These are phyloP conservation scores for Taurulus bubalis DNA, from an alignment of 2,113 vertebrate genomes.

Conservation along the genomic window DNA sequence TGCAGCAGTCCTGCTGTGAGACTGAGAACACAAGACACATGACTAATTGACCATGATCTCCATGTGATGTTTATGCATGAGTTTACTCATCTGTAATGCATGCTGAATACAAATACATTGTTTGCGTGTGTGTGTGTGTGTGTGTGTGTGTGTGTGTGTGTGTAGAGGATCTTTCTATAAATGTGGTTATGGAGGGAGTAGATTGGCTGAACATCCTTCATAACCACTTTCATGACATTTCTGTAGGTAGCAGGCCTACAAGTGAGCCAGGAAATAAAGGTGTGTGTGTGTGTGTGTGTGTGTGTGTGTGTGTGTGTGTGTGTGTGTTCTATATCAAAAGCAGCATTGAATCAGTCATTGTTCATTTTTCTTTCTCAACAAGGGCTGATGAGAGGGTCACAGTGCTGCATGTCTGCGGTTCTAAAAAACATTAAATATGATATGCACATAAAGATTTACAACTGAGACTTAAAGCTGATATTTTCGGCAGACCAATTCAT, in stretches of 20 bases:
- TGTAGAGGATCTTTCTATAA: constrained; percentile 17
- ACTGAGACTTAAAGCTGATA: not conserved
- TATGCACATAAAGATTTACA: not conserved
- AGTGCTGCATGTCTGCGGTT: not conserved
- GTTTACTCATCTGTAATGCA: constrained; percentile 50
- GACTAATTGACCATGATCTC: constrained; percentile 29
- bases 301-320: not conserved
- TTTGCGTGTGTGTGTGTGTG: not conserved
- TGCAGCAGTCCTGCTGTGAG: constrained; percentile 11
- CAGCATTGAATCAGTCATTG: not conserved
- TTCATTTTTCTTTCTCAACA: not conserved
- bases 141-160: not conserved
- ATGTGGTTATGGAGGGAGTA: constrained; percentile 15
- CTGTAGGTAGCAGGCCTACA: not conserved
- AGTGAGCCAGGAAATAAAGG: constrained; percentile 17
- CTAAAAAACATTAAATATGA: too few species aligned
- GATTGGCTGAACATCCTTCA: constrained; percentile 62
- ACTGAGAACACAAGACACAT: constrained; percentile 17
- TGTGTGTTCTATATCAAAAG: not conserved
- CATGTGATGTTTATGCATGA: constrained; percentile 35
- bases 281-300: not conserved
- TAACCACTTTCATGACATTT: constrained; percentile 19
- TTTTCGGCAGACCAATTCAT: not conserved
- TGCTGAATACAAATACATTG: constrained; percentile 40
- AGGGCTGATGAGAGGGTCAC: not conserved